phyloP scores from a whole-genome alignment of 2,113 vertebrate species.

The Rattus rattus region DNA sequence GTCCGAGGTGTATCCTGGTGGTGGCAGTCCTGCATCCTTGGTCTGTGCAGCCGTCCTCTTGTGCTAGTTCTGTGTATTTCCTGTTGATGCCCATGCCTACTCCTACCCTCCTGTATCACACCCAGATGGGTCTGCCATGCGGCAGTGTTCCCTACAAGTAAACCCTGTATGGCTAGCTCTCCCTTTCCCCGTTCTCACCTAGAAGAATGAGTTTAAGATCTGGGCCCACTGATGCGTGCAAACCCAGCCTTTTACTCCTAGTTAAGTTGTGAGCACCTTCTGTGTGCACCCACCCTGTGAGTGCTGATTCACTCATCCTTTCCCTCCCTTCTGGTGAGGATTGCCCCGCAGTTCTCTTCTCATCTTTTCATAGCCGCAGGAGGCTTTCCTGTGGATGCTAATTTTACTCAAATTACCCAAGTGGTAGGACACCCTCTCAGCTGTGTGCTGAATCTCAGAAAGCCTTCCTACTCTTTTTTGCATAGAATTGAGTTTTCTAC shows the following conservation, averaged over 20 bases:
- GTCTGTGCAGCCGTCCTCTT: not conserved
- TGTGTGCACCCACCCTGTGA: not conserved
- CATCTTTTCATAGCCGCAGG: not conserved
- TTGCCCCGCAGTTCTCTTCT: not conserved
- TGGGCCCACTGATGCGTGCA: not conserved
- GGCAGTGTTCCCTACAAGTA: not conserved
- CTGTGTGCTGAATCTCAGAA: conserved; percentile 1
- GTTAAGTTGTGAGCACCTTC: not conserved
- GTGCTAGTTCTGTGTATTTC: not conserved
- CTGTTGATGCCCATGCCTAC: not conserved
- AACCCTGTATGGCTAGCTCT: not conserved
- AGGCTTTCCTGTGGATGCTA: conserved; percentile 10
- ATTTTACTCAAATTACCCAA: conserved; percentile 21
- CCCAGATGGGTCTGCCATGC: not conserved
- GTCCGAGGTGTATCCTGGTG: not conserved
- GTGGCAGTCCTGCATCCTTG: not conserved
- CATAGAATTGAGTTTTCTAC: conserved; percentile 29
- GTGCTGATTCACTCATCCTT: not conserved
- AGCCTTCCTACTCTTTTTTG: conserved; percentile 47
- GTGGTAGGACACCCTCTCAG: not conserved
- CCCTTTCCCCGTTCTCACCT: not conserved
- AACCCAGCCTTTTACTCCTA: not conserved
- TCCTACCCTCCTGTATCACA: not conserved
- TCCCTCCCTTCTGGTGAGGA: conserved; percentile 23
- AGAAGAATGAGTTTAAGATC: not conserved